phyloP scores from a whole-genome alignment of 2,797 vertebrate species.

The Sebastes glaucus region DNA sequence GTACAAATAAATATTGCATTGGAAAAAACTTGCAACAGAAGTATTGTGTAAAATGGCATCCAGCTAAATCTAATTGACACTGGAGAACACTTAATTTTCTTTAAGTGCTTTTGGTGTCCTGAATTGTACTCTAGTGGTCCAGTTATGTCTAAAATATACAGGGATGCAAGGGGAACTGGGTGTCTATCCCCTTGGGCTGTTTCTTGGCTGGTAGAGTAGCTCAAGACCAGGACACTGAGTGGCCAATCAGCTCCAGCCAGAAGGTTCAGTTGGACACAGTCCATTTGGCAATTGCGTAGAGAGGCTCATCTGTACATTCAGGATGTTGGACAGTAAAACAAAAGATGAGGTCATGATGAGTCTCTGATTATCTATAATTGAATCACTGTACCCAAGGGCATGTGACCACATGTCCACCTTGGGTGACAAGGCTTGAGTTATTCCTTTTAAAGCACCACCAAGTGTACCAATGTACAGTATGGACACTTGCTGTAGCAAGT shows the following conservation, averaged over 20 bases:
- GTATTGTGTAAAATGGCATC: background rate
- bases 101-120: background rate
- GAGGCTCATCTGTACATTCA: background rate
- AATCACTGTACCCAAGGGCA: background rate
- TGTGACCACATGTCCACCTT: background rate
- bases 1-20: background rate
- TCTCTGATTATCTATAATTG: conserved; percentile 11
- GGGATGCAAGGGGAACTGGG: background rate
- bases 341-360: conserved; percentile 16
- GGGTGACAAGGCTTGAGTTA: background rate
- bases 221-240: background rate
- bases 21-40: background rate
- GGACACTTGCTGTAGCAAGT: background rate
- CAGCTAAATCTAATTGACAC: background rate
- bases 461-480: background rate
- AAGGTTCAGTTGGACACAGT: conserved; percentile 22
- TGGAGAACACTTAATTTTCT: background rate
- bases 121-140: background rate
- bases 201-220: background rate
- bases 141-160: background rate
- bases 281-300: conserved; percentile 36
- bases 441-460: background rate
- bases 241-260: conserved; percentile 17
- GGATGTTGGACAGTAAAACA: background rate
- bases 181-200: background rate